Conservation (phyloP, 2,888 invertebrate species). For the Laothoe populi region DNA sequence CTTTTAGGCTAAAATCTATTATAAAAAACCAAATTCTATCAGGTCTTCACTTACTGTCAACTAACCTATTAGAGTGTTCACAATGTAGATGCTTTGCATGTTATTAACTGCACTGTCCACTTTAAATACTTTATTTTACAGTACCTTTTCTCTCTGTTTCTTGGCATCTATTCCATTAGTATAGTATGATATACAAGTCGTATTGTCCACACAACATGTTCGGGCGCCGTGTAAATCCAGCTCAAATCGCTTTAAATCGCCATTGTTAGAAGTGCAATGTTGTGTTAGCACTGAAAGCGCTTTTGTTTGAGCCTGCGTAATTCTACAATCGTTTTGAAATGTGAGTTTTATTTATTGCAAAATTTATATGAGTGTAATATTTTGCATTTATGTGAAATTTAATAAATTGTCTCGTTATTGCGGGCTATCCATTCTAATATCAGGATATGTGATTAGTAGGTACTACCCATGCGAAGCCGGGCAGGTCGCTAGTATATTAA, state of each 20-base stretch:
- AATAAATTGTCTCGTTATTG: too few relatives aligned
- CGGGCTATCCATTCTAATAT: too few relatives aligned
- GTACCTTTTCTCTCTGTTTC: neutral
- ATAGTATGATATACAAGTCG: slow-evolving; percentile 9
- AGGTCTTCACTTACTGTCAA: too few relatives aligned
- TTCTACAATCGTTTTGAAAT: slow-evolving; percentile 18
- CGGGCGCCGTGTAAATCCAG: slow-evolving; percentile 38
- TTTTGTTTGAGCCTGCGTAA: slow-evolving; percentile 28
- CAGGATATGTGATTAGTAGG: too few relatives aligned
- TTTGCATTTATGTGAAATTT: too few relatives aligned
- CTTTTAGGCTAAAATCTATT: too few relatives aligned
- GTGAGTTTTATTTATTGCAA: neutral
- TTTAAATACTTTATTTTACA: neutral
- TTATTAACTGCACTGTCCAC: neutral
- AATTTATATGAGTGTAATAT: too few relatives aligned
- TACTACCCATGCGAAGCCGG: too few relatives aligned
- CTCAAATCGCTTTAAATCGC: slow-evolving; percentile 36
- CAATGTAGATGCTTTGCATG: too few relatives aligned
- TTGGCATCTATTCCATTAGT: neutral
- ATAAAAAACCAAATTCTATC: too few relatives aligned
- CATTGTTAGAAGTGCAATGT: slow-evolving; percentile 43
- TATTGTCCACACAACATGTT: slow-evolving; percentile 23
- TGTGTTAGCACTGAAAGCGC: slow-evolving; percentile 32
- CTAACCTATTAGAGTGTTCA: too few relatives aligned
- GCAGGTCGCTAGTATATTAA: too few relatives aligned